These are phyloP conservation scores for Pygoscelis adeliae DNA, from an alignment of 2,113 vertebrate species.

Conservation along the genomic window DNA sequence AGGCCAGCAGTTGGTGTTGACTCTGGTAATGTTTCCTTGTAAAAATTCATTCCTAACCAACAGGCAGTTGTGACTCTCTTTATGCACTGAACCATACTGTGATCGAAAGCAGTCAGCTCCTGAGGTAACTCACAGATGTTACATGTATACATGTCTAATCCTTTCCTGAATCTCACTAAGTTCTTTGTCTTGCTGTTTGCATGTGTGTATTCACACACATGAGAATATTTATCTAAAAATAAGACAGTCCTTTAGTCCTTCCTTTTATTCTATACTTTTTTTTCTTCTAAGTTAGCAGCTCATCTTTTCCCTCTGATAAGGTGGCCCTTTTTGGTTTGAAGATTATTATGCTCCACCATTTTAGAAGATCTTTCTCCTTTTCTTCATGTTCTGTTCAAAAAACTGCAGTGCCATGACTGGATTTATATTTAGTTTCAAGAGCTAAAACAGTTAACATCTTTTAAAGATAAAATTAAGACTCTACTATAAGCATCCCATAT, in stretches of 20 bases:
- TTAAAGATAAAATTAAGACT: neutral
- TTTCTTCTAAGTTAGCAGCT: neutral
- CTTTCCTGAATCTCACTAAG: neutral
- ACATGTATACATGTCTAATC: neutral
- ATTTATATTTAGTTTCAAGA: neutral
- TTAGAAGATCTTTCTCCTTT: neutral
- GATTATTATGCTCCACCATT: neutral
- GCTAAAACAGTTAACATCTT: neutral
- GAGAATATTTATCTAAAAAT: neutral
- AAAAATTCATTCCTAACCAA: neutral
- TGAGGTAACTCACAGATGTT: neutral
- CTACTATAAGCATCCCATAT: neutral
- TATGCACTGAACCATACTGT: neutral
- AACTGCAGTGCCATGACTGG: neutral
- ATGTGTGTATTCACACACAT: neutral
- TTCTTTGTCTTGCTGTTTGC: neutral
- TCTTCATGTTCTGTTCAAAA: neutral
- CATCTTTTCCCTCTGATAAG: neutral
- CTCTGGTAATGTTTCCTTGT: neutral
- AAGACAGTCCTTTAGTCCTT: neutral
- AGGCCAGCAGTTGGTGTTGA: neutral
- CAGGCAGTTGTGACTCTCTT: neutral
- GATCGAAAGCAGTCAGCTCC: neutral
- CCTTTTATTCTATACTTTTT: neutral
- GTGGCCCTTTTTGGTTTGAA: neutral